These are phyloP conservation scores for Dolichoris vasculosae DNA, from an alignment of 1,140 invertebrate species.

Conservation along the genomic window DNA sequence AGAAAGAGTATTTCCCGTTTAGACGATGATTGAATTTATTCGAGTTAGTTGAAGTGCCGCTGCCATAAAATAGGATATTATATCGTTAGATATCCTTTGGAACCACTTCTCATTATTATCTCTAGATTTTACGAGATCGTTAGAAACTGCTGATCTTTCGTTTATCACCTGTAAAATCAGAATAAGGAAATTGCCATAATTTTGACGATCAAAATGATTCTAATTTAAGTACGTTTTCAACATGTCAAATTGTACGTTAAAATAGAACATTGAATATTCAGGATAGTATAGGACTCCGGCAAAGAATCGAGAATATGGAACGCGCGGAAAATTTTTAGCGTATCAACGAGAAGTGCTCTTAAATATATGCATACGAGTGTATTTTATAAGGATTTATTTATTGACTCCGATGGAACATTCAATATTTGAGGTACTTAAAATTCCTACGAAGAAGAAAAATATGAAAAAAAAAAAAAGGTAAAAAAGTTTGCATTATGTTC, in stretches of 20 bases:
- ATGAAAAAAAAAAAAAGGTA: not conserved
- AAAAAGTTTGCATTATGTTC: not conserved
- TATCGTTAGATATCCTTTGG: not conserved
- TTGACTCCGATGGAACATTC: not conserved
- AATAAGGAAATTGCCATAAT: not conserved
- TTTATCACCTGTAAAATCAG: constrained; percentile 5
- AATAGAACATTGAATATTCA: not conserved
- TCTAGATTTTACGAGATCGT: not conserved
- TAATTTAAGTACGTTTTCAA: not conserved
- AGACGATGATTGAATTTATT: not conserved
- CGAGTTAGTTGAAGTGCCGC: not conserved
- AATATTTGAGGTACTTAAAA: not conserved
- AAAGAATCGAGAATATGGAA: not conserved
- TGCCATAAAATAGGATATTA: not conserved
- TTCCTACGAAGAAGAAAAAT: not conserved
- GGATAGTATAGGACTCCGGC: not conserved
- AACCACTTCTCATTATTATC: not conserved
- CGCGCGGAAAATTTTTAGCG: not conserved
- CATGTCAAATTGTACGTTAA: not conserved
- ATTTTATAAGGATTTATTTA: not conserved
- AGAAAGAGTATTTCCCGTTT: not conserved
- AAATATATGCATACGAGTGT: not conserved
- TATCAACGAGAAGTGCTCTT: not conserved
- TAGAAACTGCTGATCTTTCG: not conserved
- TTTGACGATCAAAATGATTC: not conserved